Conservation (phyloP, 2,113 vertebrate genomes). For the Monopterus albus region DNA sequence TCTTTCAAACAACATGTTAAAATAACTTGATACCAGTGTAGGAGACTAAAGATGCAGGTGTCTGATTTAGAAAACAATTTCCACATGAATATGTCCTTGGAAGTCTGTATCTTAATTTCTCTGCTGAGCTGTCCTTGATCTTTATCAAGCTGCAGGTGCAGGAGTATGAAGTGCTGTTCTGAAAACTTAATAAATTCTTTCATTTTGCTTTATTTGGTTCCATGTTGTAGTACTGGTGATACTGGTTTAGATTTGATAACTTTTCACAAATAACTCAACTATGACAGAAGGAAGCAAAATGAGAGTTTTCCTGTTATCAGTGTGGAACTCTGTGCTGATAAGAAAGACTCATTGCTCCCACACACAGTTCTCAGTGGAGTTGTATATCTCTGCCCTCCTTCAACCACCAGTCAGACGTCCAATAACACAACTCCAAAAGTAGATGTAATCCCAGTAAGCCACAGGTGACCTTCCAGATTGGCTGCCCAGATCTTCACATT, state of each 20-base stretch:
- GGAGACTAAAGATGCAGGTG: neutral
- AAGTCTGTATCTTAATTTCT: conserved; percentile 45
- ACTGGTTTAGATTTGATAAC: conserved; percentile 44
- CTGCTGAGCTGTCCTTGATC: conserved; percentile 39
- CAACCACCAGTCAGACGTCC: conserved; percentile 45
- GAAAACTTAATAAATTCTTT: neutral
- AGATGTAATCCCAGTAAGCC: conserved; percentile 75
- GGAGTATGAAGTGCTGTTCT: neutral
- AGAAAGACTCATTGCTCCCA: conserved; percentile 48
- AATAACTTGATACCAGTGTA: neutral
- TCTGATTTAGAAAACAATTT: conserved; percentile 7
- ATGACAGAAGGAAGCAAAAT: conserved; percentile 42
- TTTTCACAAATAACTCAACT: conserved; percentile 29
- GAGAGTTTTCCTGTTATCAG: conserved; percentile 71
- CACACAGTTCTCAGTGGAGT: conserved; percentile 57
- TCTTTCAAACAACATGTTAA: conserved; percentile 9
- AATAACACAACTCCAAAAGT: no score
- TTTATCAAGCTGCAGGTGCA: conserved; percentile 39
- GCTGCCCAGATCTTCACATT: conserved; percentile 62
- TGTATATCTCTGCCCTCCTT: conserved; percentile 62
- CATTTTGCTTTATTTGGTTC: no score
- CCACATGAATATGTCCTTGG: neutral
- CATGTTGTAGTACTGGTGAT: conserved; percentile 19
- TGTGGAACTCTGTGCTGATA: conserved; percentile 45
- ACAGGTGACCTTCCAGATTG: conserved; percentile 76